Conservation (phyloP, 2,113 vertebrate genomes). For the Colaptes auratus region DNA sequence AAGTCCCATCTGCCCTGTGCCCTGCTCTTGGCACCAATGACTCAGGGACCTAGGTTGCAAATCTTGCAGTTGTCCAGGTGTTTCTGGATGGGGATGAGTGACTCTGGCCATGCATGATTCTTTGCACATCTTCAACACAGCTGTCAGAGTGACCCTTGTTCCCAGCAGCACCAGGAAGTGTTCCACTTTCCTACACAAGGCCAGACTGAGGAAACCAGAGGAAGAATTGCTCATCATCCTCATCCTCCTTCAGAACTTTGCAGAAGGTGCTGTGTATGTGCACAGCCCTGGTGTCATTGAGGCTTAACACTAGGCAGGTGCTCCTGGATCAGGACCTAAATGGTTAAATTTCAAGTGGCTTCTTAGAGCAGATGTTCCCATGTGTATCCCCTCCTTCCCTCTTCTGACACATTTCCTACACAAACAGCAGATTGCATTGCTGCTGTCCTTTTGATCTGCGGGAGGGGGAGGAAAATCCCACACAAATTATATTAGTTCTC, state of each 20-base stretch:
- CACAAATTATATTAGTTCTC: slow-evolving; percentile 57
- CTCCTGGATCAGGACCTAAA: slow-evolving; percentile 7
- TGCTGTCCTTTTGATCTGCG: slow-evolving; percentile 69
- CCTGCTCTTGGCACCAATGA: not conserved
- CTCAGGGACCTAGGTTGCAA: not conserved
- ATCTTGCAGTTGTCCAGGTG: not conserved
- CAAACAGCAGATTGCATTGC: slow-evolving; percentile 72
- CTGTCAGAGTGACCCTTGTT: not conserved
- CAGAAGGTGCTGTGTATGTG: not conserved
- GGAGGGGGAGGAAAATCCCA: slow-evolving; percentile 68
- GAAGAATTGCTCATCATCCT: not conserved
- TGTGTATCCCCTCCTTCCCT: slow-evolving; percentile 68
- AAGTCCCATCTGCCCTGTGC: not conserved
- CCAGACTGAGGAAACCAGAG: not conserved
- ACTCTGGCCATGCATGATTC: not conserved
- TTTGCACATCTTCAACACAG: not conserved
- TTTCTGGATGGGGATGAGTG: not conserved
- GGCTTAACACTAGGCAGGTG: slow-evolving; percentile 10
- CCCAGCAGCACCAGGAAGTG: not conserved
- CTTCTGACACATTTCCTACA: slow-evolving; percentile 73
- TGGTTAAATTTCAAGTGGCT: slow-evolving; percentile 65
- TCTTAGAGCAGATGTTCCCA: slow-evolving; percentile 68
- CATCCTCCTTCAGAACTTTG: not conserved
- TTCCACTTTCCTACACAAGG: fast-evolving
- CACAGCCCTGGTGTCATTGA: fast-evolving